phyloP scores from a whole-genome alignment of 2,888 invertebrate genomes.

The Drosophila melanosoma region DNA sequence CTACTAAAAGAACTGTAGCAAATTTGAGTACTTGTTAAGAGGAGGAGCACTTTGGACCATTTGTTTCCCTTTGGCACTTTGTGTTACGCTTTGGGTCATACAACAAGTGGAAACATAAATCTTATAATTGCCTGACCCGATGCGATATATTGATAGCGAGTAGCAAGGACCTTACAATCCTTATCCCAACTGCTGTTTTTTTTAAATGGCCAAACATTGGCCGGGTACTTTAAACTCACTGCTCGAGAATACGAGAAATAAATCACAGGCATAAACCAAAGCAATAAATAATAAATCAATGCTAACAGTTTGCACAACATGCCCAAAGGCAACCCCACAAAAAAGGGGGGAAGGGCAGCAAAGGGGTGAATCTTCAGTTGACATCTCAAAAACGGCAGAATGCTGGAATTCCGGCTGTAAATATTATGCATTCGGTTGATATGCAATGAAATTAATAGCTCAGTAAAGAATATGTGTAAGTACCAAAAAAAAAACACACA shows the following conservation, averaged over 20 bases:
- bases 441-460: conserved; percentile 71
- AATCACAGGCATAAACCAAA: conserved; percentile 66
- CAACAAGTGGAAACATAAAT: conserved; percentile 67
- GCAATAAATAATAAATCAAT: conserved; percentile 77
- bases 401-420: conserved; percentile 14
- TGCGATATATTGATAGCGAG: conserved; percentile 43
- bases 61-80: neutral
- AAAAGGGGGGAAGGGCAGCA: neutral
- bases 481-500: neutral
- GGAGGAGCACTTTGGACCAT: neutral
- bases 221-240: conserved; percentile 46
- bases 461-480: conserved; percentile 53
- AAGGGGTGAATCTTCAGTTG: conserved; percentile 39
- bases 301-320: conserved; percentile 69
- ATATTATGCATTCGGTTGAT: conserved; percentile 66
- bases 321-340: conserved; percentile 8
- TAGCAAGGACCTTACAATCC: conserved; percentile 16
- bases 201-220: conserved; percentile 55
- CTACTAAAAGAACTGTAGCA: neutral
- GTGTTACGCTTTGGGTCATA: conserved; percentile 11
- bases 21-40: neutral
- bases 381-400: conserved; percentile 48
- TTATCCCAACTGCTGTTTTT: conserved; percentile 27
- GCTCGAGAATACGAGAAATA: conserved; percentile 50
- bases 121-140: conserved; percentile 63